Conservation (phyloP, 2,888 invertebrate genomes). For the Pterostichus madidus region DNA sequence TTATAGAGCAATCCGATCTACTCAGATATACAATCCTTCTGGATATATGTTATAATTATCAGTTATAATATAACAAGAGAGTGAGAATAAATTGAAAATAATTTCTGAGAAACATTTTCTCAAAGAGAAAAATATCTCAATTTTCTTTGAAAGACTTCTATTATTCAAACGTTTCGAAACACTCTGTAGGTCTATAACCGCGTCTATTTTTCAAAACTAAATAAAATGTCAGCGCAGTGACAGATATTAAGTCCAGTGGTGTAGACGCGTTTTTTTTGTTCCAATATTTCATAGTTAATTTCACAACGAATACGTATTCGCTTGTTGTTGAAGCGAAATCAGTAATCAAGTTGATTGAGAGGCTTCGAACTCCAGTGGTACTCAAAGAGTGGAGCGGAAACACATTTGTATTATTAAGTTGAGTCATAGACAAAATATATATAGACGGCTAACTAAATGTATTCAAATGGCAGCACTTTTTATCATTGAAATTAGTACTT, state of each 20-base stretch:
- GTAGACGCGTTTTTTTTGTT: background rate
- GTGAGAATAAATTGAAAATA: too few species aligned
- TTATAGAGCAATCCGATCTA: too few species aligned
- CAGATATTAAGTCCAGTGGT: slow-evolving; percentile 23
- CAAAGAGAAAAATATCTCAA: background rate
- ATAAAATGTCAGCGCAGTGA: slow-evolving; percentile 12
- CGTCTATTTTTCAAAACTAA: slow-evolving; percentile 27
- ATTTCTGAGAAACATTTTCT: too few species aligned
- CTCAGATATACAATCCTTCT: too few species aligned
- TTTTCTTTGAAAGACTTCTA: background rate
- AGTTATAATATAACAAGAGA: too few species aligned
- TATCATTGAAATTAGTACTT: too few species aligned
- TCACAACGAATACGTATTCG: background rate
- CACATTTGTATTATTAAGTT: too few species aligned
- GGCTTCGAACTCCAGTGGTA: background rate
- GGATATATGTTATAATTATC: too few species aligned
- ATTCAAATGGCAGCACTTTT: too few species aligned
- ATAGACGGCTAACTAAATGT: too few species aligned
- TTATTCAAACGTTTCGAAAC: slow-evolving; percentile 9
- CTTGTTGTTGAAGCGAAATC: background rate
- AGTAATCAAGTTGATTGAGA: slow-evolving; percentile 19
- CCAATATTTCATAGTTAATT: slow-evolving; percentile 17
- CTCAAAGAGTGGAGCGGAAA: background rate
- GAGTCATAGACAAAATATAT: too few species aligned
- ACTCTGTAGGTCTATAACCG: background rate